Conservation (phyloP, 2,113 vertebrate genomes). For the Amblyopsis rosae region DNA sequence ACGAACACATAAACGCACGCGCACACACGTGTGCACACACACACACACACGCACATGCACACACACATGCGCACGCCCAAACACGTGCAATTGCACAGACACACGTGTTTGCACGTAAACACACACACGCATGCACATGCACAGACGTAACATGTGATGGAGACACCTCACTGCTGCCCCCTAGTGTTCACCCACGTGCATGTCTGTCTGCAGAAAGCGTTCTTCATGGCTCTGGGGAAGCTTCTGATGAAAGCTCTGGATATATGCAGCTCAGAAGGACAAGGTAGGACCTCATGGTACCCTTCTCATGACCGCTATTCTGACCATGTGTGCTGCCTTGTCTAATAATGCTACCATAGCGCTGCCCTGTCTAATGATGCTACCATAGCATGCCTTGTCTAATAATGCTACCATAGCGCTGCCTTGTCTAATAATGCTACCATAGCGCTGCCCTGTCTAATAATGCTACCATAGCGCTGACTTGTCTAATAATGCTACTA, state of each 20-base stretch:
- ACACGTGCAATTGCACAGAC: constrained; percentile 1
- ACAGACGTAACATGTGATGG: not conserved
- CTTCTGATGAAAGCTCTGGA: constrained; percentile 70
- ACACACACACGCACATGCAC: not conserved
- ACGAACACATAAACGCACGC: too few species aligned
- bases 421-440: too few species aligned
- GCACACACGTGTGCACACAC: too few species aligned
- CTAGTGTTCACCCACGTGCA: constrained; percentile 23
- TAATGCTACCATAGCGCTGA: too few species aligned
- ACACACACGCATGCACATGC: too few species aligned
- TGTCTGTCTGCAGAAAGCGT: constrained; percentile 55
- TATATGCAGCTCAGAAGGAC: constrained; percentile 46
- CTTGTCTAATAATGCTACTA: not conserved
- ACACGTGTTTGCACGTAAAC: not conserved
- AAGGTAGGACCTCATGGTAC: constrained; percentile 39
- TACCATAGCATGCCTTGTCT: too few species aligned
- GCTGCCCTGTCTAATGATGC: too few species aligned
- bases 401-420: too few species aligned
- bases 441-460: too few species aligned
- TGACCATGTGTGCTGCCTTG: not conserved
- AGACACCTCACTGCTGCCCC: constrained; percentile 25
- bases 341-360: too few species aligned
- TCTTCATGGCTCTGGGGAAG: constrained; percentile 59
- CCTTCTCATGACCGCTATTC: too few species aligned
- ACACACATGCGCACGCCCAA: not conserved